Evolutionary conservation across 2,113 vertebrate genomes (phyloP).

Genomic region (Probosciger aterrimus): DNA sequence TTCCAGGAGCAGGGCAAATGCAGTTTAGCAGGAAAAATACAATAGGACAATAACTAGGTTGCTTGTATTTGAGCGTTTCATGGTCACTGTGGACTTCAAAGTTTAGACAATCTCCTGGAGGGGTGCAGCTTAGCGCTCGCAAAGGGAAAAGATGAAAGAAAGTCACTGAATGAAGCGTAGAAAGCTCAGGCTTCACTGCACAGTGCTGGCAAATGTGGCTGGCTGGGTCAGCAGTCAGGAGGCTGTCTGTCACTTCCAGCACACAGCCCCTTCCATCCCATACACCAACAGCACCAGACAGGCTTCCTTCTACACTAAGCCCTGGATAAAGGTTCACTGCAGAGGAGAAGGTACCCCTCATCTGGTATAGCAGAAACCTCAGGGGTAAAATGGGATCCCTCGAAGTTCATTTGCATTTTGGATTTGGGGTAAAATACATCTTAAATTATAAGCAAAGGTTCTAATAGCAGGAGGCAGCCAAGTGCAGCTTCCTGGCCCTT

Average conservation of each 20-base stretch:
- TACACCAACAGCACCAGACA: neutral
- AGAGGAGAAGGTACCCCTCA: neutral
- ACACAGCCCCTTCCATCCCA: neutral
- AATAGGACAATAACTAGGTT: neutral
- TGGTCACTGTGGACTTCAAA: neutral
- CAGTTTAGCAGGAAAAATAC: neutral
- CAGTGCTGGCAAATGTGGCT: fast-evolving
- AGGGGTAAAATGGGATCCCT: neutral
- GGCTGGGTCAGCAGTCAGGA: neutral
- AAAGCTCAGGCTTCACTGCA: neutral
- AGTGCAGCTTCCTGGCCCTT: neutral
- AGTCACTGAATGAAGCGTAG: neutral
- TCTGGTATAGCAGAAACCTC: neutral
- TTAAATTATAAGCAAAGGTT: neutral
- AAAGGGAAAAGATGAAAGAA: neutral
- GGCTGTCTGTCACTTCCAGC: neutral
- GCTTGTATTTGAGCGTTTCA: neutral
- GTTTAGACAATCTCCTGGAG: neutral
- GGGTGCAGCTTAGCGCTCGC: neutral
- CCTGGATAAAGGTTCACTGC: neutral
- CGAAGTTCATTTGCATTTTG: neutral
- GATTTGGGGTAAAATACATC: neutral
- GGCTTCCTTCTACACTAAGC: neutral
- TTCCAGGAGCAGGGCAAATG: neutral
- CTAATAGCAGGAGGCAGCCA: neutral